Base-by-base conservation (phyloP, 2,797 vertebrate species). In the Anniella stebbinsi region DNA sequence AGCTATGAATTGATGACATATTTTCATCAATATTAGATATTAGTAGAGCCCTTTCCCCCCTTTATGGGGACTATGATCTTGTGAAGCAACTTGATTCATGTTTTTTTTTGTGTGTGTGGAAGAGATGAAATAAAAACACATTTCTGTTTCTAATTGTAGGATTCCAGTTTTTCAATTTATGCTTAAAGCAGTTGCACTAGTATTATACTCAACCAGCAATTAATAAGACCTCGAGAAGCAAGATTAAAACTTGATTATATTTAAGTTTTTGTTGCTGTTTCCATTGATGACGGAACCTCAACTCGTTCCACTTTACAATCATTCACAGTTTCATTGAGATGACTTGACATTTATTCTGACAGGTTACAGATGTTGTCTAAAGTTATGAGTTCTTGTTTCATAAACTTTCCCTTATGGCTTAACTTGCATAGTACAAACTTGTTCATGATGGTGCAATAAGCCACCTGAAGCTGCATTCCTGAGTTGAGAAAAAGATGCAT, bases 221-320 rank as follows among this genome's bases (percentile, higher is more conserved):
- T 86, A 94, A 91, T 92, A 92, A 87, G 23, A 41, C 57, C 80
- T 84, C 72, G 85, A 57, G 92, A 94, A 93, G 45, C 91, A 92
- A 63, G 48, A 75, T 69, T 91, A 80, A 90, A 91, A 88, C 1
- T 89, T 94, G 36, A 93, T 91, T 91, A 88, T 82, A 91, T 87
- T 93, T 87, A 91, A 72, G 45, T 88, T 87, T 90, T 4, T 92
- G 82, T 92, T 93, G 90, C 72, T 82, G 1, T 4, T 94, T 93
- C 76, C 75, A 69, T 88, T 60, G 92, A 28, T 82, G n/a, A 63
- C 67, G 3, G 92, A 95, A 91, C 89, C 33, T 88, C 94, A 84
- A 87, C 8, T 48, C 92, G 80, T 92, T 91, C 21, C 84, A 66
- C 66, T 93, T 92, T 87, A 84, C 23, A 23, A 66, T 70, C 11